Conservation (phyloP, 1,140 invertebrate species). For the Heliconius hewitsoni region DNA sequence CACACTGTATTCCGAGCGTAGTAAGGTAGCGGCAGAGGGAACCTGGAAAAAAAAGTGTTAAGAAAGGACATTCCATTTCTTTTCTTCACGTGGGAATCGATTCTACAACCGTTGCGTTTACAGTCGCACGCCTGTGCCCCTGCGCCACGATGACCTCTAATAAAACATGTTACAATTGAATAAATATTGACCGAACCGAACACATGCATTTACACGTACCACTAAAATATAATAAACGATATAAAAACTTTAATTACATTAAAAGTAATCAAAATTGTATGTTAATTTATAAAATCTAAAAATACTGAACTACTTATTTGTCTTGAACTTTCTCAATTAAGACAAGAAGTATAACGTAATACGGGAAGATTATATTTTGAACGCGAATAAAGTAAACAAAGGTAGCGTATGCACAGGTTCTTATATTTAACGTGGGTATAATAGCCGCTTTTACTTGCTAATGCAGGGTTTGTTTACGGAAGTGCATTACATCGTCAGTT, state of each 20-base stretch:
- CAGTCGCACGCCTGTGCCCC: too few species aligned
- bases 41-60: too few species aligned
- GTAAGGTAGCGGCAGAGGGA: too few species aligned
- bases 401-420: constrained; percentile 11
- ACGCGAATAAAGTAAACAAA: constrained; percentile 1
- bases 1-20: too few species aligned
- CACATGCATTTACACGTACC: neutral
- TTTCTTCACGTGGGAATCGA: too few species aligned
- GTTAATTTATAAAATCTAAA: neutral
- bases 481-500: constrained; percentile 39
- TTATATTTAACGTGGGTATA: constrained; percentile 17
- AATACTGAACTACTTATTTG: neutral
- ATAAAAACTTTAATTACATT: neutral
- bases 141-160: too few species aligned
- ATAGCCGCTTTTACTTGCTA: constrained; percentile 25
- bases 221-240: too few species aligned
- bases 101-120: too few species aligned
- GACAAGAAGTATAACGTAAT: constrained; percentile 6
- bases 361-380: constrained; percentile 25
- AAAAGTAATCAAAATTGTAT: neutral
- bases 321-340: neutral
- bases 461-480: constrained; percentile 63
- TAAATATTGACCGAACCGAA: neutral
- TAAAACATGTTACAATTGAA: too few species aligned
- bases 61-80: too few species aligned